Conservation (phyloP, 1,140 invertebrate species). For the Lutraria rhynchaena region DNA sequence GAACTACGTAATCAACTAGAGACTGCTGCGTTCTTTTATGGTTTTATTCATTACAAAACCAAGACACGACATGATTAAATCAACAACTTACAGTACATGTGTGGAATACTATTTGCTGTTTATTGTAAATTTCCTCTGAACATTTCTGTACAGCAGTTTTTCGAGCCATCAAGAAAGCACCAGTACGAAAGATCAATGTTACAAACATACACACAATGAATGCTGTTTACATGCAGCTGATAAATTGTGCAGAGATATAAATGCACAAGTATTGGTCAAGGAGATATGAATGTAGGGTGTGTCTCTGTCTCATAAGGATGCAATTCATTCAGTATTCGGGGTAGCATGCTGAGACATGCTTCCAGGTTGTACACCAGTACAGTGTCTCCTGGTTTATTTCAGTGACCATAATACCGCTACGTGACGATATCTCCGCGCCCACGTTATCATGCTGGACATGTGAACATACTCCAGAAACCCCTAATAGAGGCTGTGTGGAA, state of each 20-base stretch:
- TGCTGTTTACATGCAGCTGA: not conserved
- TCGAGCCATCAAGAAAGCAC: no score
- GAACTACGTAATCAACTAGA: no score
- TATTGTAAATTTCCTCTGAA: no score
- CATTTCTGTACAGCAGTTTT: no score
- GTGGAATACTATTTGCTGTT: no score
- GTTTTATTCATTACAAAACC: no score
- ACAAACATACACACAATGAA: not conserved
- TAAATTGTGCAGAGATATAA: not conserved
- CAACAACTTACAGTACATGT: no score
- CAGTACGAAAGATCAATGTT: no score
- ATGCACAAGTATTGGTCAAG: not conserved
- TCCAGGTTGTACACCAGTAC: not conserved
- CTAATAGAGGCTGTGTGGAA: not conserved
- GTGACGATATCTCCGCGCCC: constrained; percentile 13
- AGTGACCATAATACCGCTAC: constrained; percentile 18
- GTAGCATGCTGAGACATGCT: not conserved
- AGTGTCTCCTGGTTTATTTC: not conserved
- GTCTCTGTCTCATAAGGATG: not conserved
- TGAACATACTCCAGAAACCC: not conserved
- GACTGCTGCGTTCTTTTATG: no score
- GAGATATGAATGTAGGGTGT: not conserved
- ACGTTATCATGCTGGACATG: constrained; percentile 14
- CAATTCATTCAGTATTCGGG: not conserved
- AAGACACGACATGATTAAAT: no score